Evolutionary conservation across 2,888 invertebrate genomes (phyloP), one percentile per base, ranked within the genome.

Genomic region (Drosophila prolongata): DNA sequence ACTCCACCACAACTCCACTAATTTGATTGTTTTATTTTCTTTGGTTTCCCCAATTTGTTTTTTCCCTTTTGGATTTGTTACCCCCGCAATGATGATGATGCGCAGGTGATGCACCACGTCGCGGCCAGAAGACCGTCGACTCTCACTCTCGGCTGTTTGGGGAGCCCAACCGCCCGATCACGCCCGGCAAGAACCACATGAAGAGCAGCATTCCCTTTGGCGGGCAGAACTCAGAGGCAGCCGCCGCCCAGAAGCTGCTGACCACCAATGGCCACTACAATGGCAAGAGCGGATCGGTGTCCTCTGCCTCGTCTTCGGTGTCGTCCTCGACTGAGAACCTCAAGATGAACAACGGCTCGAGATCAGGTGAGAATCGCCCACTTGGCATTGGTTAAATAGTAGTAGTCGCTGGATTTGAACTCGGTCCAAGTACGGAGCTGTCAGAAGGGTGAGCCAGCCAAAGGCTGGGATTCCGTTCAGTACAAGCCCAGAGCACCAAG

Each of bases 91-190:
- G 24, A 24, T 47, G 42, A 13, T 57, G 38, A 14, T 47, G 64
- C 16, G 13, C 40, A 92, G 91, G 91, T 77, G 92, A 92, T 78
- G 89, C 88, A 64, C 90, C 89, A 70, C 91, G 92, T 70, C 91
- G 92, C 65, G 91, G 80, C 69, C 91, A 91, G 78, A 92, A 91
- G 79, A 90, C 87, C 78, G 85, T 92, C 90, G 93, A 94, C 90
- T 94, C 94, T 76, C 92, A 94, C 91, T 93, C 93, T 84, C 93
- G 94, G 80, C 92, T 94, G 79, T 94, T 94, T 91, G 94, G 94
- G 77, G 93, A 93, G 84, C 93, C 93, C 80, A 92, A 93, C 80
- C 92, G 93, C 91, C 93, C 93, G 89, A 90, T 92, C 71, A 91
- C 93, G 86, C 93, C 93, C 87, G 92, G 92, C 87, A 94, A 93